Evolutionary conservation across 2,888 invertebrate genomes (phyloP).

Genomic region (Zele albiditarsus): DNA sequence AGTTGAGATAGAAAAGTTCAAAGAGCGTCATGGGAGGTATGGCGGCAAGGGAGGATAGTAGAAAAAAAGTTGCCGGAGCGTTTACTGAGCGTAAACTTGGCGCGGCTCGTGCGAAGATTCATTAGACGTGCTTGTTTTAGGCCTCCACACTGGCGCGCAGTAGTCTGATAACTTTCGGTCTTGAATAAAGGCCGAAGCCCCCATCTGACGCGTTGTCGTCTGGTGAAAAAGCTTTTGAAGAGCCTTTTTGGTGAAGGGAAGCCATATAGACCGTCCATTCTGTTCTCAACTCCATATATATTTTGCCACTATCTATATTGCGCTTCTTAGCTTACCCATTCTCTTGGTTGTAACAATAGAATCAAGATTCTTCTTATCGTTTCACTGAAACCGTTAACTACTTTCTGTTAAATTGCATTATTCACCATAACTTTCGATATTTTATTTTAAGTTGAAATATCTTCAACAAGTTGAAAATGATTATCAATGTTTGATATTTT

Average conservation of each 20-base stretch:
- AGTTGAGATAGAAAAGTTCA: slow-evolving; percentile 28
- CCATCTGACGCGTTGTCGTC: background rate
- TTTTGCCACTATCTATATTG: background rate
- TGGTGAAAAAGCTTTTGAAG: slow-evolving; percentile 25
- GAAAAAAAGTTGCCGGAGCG: slow-evolving; percentile 43
- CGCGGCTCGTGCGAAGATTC: slow-evolving; percentile 44
- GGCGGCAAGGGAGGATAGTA: background rate
- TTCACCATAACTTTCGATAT: background rate
- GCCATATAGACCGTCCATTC: slow-evolving; percentile 1
- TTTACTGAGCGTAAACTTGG: slow-evolving; percentile 50
- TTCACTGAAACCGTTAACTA: slow-evolving; percentile 4
- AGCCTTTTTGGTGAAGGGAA: slow-evolving; percentile 15
- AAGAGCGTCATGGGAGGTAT: background rate
- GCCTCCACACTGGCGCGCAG: slow-evolving; percentile 35
- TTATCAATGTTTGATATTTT: background rate
- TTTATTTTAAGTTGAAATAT: background rate
- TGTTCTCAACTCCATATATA: background rate
- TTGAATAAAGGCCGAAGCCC: slow-evolving; percentile 4
- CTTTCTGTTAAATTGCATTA: background rate
- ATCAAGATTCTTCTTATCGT: slow-evolving; percentile 11
- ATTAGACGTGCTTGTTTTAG: slow-evolving; percentile 50
- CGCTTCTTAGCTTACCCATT: background rate
- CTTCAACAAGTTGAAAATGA: background rate
- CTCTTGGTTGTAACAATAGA: background rate
- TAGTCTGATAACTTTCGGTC: slow-evolving; percentile 45